Evolutionary conservation across 2,888 invertebrate genomes (phyloP).

Genomic region (Adelphocoris suturalis): DNA sequence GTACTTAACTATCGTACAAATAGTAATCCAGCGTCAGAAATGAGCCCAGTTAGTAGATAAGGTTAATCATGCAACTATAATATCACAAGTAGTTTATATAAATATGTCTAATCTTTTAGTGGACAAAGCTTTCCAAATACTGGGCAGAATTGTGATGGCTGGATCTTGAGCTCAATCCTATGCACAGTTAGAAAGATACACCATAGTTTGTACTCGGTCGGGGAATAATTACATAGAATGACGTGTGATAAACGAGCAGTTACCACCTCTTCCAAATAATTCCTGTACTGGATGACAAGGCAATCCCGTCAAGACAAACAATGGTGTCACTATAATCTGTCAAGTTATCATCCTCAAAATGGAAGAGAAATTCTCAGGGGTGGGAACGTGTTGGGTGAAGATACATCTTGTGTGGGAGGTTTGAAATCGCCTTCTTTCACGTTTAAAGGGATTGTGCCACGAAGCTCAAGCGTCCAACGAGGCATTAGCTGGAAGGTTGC

Average conservation of each 20-base stretch:
- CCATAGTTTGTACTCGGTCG: background rate
- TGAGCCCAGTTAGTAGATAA: too few relatives aligned
- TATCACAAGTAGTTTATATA: too few relatives aligned
- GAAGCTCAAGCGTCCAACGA: conserved; percentile 30
- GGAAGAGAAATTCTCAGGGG: background rate
- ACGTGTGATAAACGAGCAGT: too few relatives aligned
- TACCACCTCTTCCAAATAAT: background rate
- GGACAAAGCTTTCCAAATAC: too few relatives aligned
- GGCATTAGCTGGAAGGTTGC: conserved; percentile 18
- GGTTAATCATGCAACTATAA: too few relatives aligned
- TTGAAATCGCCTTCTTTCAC: conserved; percentile 36
- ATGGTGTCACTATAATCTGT: background rate
- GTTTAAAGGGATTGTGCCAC: conserved; percentile 29
- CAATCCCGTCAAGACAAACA: conserved; percentile 9
- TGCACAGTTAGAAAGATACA: too few relatives aligned
- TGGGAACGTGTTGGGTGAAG: background rate
- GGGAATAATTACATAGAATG: background rate
- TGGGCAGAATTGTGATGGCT: too few relatives aligned
- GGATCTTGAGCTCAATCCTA: too few relatives aligned
- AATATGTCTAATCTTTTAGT: too few relatives aligned
- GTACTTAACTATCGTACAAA: too few relatives aligned
- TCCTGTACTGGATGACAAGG: background rate
- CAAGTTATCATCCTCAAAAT: conserved; percentile 10
- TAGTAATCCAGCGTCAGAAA: too few relatives aligned
- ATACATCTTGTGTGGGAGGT: conserved; percentile 22